A percentile compares a stretch with the other conserved stretches of the same genome.
Evolutionary conservation across 2,888 invertebrate genomes (phyloP).

Genomic region (Uloborus plumipes): DNA sequence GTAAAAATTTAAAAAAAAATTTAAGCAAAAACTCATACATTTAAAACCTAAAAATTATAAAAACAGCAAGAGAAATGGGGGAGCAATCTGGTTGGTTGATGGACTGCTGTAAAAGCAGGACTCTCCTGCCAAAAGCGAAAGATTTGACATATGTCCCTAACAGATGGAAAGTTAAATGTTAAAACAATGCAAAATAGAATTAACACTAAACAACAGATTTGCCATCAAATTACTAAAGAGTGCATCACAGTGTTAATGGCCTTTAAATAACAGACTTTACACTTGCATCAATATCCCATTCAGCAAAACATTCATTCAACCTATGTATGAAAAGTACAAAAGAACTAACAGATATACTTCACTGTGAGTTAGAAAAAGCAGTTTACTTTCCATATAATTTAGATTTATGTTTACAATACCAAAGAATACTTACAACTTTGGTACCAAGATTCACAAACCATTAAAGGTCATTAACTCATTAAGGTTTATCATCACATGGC

Average conservation of each 20-base stretch:
- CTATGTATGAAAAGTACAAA: conserved; percentile 17
- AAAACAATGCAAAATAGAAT: too few relatives aligned
- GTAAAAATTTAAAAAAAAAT: too few relatives aligned
- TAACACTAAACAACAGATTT: conserved; percentile 68
- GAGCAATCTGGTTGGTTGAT: too few relatives aligned
- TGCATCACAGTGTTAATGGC: conserved; percentile 41
- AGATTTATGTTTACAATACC: conserved; percentile 54
- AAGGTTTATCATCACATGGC: conserved; percentile 59
- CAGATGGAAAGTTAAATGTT: too few relatives aligned
- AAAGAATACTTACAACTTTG: conserved; percentile 14
- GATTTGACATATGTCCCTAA: too few relatives aligned
- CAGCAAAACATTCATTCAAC: conserved; percentile 10
- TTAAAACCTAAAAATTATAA: too few relatives aligned
- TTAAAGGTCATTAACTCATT: conserved; percentile 41
- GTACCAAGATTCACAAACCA: conserved; percentile 63
- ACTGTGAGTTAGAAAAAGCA: not conserved
- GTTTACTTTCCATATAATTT: conserved; percentile 18
- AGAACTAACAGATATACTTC: conserved; percentile 18
- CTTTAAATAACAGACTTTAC: not conserved
- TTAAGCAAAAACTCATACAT: too few relatives aligned
- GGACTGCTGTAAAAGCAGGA: too few relatives aligned
- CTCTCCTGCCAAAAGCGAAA: too few relatives aligned
- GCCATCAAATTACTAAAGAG: conserved; percentile 71
- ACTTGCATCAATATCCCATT: not conserved
- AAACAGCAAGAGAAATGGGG: too few relatives aligned